A percentile compares a stretch with the other conserved stretches of the same genome.
Conservation (phyloP, 2,113 vertebrate species). For the Nothoprocta perdicaria region DNA sequence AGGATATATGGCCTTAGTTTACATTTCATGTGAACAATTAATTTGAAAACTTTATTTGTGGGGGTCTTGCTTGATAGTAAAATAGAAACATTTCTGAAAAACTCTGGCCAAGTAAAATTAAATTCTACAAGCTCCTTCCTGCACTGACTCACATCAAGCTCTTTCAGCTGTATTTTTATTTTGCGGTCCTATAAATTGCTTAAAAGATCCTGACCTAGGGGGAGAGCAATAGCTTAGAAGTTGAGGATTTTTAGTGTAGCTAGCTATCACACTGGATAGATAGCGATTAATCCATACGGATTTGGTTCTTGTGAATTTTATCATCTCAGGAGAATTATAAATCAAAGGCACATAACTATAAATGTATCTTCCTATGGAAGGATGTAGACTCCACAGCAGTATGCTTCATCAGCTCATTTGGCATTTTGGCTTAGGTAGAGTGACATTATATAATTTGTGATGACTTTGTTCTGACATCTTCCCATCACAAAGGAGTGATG, state of each 20-base stretch:
- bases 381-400: conserved; percentile 13
- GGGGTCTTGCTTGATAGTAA: background rate
- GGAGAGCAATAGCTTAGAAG: background rate
- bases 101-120: background rate
- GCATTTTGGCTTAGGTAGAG: conserved; percentile 37
- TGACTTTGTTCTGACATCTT: conserved; percentile 65
- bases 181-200: background rate
- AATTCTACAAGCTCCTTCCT: background rate
- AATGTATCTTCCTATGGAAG: background rate
- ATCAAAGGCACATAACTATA: conserved; percentile 37
- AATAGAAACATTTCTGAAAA: background rate
- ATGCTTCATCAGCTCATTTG: conserved; percentile 57
- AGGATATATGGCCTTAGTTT: too few species aligned
- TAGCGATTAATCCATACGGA: background rate
- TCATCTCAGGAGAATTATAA: conserved; percentile 49
- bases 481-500: conserved; percentile 45
- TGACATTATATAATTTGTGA: conserved; percentile 55
- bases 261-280: background rate
- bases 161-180: background rate
- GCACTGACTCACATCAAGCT: background rate
- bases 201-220: background rate
- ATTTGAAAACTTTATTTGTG: background rate
- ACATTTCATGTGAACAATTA: background rate
- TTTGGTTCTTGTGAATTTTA: conserved; percentile 29
- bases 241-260: background rate